Percentiles rank a stretch among this genome's conserved stretches.
Evolutionary conservation across 1,140 invertebrate genomes (phyloP).

Genomic region (Tetramorium parvispinum): DNA sequence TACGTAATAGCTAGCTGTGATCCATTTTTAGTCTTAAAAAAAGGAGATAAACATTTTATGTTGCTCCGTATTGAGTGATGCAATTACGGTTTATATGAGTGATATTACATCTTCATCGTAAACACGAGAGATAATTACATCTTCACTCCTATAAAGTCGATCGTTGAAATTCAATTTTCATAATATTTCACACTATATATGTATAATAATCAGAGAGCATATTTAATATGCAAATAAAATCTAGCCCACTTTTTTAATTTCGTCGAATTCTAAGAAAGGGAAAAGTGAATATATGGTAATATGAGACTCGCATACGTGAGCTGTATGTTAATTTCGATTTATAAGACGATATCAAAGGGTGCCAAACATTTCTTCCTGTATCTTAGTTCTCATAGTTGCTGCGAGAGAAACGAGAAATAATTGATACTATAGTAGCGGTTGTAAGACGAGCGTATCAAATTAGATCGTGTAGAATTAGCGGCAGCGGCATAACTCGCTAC

Average conservation of each 20-base stretch:
- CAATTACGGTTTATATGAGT: background rate
- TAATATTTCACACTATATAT: background rate
- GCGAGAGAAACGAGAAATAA: conserved; percentile 29
- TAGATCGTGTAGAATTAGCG: conserved; percentile 27
- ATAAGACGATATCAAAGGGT: background rate
- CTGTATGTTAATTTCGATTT: background rate
- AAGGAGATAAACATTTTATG: conserved; percentile 2
- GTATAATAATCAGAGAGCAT: background rate
- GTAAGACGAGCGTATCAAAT: conserved; percentile 35
- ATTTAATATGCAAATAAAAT: background rate
- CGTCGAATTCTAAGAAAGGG: background rate
- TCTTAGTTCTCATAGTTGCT: conserved; percentile 24
- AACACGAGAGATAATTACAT: conserved; percentile 9
- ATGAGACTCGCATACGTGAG: background rate
- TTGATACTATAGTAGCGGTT: conserved; percentile 36
- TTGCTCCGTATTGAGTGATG: conserved; percentile 4
- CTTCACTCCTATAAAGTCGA: background rate
- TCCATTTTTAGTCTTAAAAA: conserved; percentile 5
- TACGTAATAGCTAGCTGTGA: background rate
- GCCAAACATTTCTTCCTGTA: background rate
- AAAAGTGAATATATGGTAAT: background rate
- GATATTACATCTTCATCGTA: background rate
- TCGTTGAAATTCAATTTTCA: background rate
- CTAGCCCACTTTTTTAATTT: background rate
- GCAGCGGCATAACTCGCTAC: background rate